These are phyloP conservation scores for roundworm (Caenorhabditis elegans) DNA, from an alignment of 1,140 invertebrate genomes.

Conservation along the genomic window WBcel235 BX284606.5:756001-756500, in stretches of 20 bases:
- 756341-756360: too few relatives aligned
- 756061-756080: conserved; percentile 96
- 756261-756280: conserved; percentile 94
- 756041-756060: conserved; percentile 82
- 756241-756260: conserved; percentile 87
- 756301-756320: conserved; percentile 77
- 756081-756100: conserved; percentile 80
- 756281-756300: conserved; percentile 88
- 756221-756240: conserved; percentile 98
- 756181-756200: conserved; percentile 88
- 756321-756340: conserved; percentile 72
- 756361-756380: background rate
- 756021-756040: conserved; percentile 74
- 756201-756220: conserved; percentile 91
- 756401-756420: conserved; percentile 53
- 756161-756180: conserved; percentile 88
- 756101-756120: too few relatives aligned
- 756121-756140: background rate
- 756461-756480: conserved; percentile 58
- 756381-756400: too few relatives aligned
- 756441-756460: conserved; percentile 18
- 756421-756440: conserved; percentile 47
- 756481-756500: conserved; percentile 62
- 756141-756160: conserved; percentile 94
- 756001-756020: conserved; percentile 89